phyloP scores from a whole-genome alignment of 2,797 vertebrate genomes.

The Rhinatrema bivittatum region DNA sequence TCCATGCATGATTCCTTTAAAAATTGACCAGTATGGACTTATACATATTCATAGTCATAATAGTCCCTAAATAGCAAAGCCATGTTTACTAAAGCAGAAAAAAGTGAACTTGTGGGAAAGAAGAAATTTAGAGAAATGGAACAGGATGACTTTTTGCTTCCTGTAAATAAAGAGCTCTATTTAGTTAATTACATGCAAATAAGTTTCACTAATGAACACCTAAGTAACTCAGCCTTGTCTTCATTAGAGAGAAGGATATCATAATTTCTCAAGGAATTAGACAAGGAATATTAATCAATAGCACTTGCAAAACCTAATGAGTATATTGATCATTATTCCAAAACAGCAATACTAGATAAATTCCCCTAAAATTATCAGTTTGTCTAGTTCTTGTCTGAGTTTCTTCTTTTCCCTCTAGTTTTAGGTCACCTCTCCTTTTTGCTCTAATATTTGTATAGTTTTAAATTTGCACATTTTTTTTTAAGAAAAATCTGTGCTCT shows the following conservation, averaged over 20 bases:
- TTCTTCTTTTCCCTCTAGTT: too few species aligned
- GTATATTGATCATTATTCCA: constrained; percentile 44
- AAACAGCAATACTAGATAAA: constrained; percentile 24
- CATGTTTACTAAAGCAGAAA: constrained; percentile 25
- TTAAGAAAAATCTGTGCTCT: too few species aligned
- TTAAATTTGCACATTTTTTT: too few species aligned
- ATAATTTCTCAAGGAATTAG: constrained; percentile 49
- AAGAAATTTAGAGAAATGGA: constrained; percentile 28
- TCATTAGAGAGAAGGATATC: constrained; percentile 54
- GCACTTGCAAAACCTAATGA: constrained; percentile 50
- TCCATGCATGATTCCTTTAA: too few species aligned
- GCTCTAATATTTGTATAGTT: too few species aligned
- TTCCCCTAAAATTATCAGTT: too few species aligned
- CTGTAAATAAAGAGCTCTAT: constrained; percentile 37
- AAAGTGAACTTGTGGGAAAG: constrained; percentile 18
- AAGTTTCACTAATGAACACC: constrained; percentile 52
- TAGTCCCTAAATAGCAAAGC: constrained; percentile 11
- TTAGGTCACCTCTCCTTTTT: too few species aligned
- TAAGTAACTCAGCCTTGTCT: constrained; percentile 60
- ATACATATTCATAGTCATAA: neutral
- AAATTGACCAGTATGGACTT: too few species aligned
- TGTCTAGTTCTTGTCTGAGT: too few species aligned
- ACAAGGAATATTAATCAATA: constrained; percentile 58
- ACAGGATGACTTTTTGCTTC: constrained; percentile 19
- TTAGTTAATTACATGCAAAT: constrained; percentile 63